These are phyloP conservation scores for Mesorhabditis sp. DNA, from an alignment of 2,888 invertebrate species.

Conservation along the genomic window DNA sequence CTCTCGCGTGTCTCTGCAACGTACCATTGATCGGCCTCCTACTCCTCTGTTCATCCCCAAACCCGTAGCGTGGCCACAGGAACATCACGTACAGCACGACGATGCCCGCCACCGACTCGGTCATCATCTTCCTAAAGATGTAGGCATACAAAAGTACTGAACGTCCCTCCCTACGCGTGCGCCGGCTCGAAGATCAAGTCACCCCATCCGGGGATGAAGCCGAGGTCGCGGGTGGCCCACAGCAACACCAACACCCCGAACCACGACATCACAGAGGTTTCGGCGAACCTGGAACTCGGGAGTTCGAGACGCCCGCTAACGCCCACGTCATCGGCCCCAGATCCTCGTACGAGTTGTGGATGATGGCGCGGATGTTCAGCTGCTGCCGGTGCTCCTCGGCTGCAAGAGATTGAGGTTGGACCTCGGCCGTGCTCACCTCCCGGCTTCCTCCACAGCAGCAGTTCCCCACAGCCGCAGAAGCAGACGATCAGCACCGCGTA, in stretches of 20 bases:
- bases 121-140: background rate
- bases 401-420: background rate
- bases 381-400: constrained; percentile 2
- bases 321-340: constrained; percentile 23
- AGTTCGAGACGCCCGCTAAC: background rate
- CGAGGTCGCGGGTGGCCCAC: constrained; percentile 27
- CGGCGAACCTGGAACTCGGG: constrained; percentile 20
- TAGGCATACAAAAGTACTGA: background rate
- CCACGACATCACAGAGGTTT: constrained; percentile 21
- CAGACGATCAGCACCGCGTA: constrained; percentile 27
- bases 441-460: background rate
- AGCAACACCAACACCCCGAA: constrained; percentile 22
- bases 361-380: constrained; percentile 10
- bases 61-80: constrained; percentile 23
- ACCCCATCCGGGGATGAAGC: constrained; percentile 26
- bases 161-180: background rate
- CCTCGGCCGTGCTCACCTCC: background rate
- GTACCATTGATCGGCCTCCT: no score
- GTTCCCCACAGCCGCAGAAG: background rate
- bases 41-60: background rate
- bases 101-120: constrained; percentile 26
- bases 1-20: no score
- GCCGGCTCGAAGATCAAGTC: constrained; percentile 12
- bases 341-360: constrained; percentile 21
- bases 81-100: constrained; percentile 24